Base-by-base conservation (phyloP, 2,888 invertebrate species). In the Chymomyza amoena region DNA sequence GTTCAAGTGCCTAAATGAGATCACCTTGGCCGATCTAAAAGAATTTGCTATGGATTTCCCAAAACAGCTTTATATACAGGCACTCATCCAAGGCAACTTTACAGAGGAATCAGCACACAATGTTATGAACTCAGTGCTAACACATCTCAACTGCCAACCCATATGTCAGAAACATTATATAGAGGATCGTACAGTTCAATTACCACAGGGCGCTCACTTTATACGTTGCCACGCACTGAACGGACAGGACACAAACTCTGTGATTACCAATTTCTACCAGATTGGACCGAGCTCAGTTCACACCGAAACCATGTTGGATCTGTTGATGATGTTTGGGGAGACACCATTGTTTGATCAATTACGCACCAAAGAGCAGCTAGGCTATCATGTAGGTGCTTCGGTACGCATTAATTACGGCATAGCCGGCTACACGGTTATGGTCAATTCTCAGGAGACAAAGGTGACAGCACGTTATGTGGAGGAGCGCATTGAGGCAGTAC, bases 221-320 rank as follows among this genome's bases (percentile, higher is more conserved):
- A 93, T 95, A 65, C 93, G 95, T 59, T 93, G 96, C 54, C 91
- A 93, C 84, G 95, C 95, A 28, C 94, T 97, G 66, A 96, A 97
- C 91, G 92, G 92, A 5, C 92, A 93, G 6, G 97, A 97, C 79
- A 93, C 94, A 0, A 98, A 97, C 92, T 96, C 96, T 15, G 94
- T 96, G 67, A 94, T 97, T 50, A 95, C 95, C 13, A 97, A 97
- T 92, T 97, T 97, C 92, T 98, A 97, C 92, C 98, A 98, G 91
- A 94, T 94, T 20, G 96, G 95, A 4, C 92, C 93, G 1, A 93
- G 93, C 60, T 93, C 93, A 0, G 91, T 95, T 2, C 92, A 92
- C 20, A 93, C 93, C 70, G 94, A 94, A 61, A 94, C 94, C 70
- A 93, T 95, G 0, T 93, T 96, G 1, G 96, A 97, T 90, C 91